phyloP scores from a whole-genome alignment of 1,140 invertebrate genomes.

The Drosophila malerkotliana region DNA sequence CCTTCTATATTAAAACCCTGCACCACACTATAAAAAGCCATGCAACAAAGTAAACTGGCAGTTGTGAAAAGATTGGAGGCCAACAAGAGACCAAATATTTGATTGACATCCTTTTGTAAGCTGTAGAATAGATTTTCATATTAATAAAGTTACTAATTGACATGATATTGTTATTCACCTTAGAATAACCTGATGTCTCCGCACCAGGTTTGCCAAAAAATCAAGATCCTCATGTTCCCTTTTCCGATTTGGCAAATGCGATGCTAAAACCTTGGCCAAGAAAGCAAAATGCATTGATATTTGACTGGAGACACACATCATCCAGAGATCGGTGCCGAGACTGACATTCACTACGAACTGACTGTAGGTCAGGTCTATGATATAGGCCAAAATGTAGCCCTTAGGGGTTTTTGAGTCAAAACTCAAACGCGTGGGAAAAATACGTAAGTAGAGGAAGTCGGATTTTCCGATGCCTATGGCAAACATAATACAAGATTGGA shows the following conservation, averaged over 20 bases:
- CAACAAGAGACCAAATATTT: slow-evolving; percentile 42
- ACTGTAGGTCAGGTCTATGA: slow-evolving; percentile 32
- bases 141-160: not conserved
- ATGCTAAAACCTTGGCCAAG: slow-evolving; percentile 17
- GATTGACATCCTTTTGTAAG: slow-evolving; percentile 38
- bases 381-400: slow-evolving; percentile 15
- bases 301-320: slow-evolving; percentile 51
- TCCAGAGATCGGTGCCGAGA: slow-evolving; percentile 55
- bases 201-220: slow-evolving; percentile 24
- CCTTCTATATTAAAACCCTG: slow-evolving; percentile 49
- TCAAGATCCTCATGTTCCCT: slow-evolving; percentile 11
- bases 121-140: slow-evolving; percentile 16
- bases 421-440: slow-evolving; percentile 26
- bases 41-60: slow-evolving; percentile 39
- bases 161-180: slow-evolving; percentile 7
- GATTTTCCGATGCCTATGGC: not conserved
- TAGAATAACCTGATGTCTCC: slow-evolving; percentile 34
- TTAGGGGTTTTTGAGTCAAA: not conserved
- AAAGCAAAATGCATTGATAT: slow-evolving; percentile 54
- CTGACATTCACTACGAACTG: slow-evolving; percentile 43
- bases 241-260: slow-evolving; percentile 19
- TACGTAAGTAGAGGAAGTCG: slow-evolving; percentile 32
- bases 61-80: slow-evolving; percentile 46
- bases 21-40: slow-evolving; percentile 32
- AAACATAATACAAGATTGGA: slow-evolving; percentile 10